Percentiles rank a stretch among this genome's conserved stretches.
Evolutionary conservation across 2,888 invertebrate species (phyloP).

Genomic region (Congeria kusceri): DNA sequence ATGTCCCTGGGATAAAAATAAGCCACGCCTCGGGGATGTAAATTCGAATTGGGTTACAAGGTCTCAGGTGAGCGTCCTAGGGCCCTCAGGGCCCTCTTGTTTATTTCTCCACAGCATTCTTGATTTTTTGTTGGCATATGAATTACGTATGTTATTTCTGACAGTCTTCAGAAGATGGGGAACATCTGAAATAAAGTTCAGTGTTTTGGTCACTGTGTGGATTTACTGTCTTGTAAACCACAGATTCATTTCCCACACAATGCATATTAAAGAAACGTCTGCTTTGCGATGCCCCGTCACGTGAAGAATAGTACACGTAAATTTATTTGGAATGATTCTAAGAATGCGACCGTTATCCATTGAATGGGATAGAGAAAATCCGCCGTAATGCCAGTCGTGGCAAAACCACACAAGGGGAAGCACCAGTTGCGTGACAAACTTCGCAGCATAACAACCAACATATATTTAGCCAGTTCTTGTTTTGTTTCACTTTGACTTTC

Average conservation of each 20-base stretch:
- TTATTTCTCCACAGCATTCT: constrained; percentile 53
- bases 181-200: constrained; percentile 60
- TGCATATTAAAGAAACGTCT: constrained; percentile 4
- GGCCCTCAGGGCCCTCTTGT: no score
- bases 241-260: background rate
- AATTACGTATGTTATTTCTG: constrained; percentile 59
- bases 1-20: no score
- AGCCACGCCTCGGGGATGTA: no score
- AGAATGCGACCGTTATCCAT: constrained; percentile 22
- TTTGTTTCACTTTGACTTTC: background rate
- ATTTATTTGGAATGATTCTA: background rate
- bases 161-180: constrained; percentile 61
- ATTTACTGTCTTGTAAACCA: background rate
- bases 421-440: background rate
- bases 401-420: constrained; percentile 31
- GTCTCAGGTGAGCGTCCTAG: no score
- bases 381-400: constrained; percentile 24
- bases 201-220: background rate
- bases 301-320: constrained; percentile 15
- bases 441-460: constrained; percentile 3
- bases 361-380: constrained; percentile 19
- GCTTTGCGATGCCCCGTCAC: constrained; percentile 17
- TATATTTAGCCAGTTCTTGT: background rate
- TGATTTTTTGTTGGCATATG: constrained; percentile 48
- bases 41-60: no score